Base-by-base conservation (phyloP, 2,888 invertebrate genomes). In the Synanthedon vespiformis region DNA sequence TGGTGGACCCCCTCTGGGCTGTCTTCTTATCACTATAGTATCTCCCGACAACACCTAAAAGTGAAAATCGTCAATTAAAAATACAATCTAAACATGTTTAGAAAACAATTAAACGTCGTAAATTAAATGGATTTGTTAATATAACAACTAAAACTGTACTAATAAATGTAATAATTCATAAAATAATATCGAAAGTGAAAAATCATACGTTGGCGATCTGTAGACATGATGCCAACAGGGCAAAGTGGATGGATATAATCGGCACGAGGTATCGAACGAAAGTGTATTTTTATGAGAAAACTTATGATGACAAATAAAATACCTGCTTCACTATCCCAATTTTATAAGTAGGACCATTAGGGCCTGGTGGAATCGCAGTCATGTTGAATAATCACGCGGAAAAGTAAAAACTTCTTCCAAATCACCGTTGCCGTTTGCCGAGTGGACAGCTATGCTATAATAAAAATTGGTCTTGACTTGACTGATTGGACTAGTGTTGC, bases 1-100 rank as follows among this genome's bases (percentile, higher is more conserved):
- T 51, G 94, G 94, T 48, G 98, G 98, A 41, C 96, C 96, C 14
- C 96, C 95, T 71, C 92, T 91, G 1, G 94, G 93, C 59, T 92
- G 90, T 57, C 93, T 96, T 70, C 97, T 90, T 64, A 99, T 94
- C 51, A 98, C 93, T 55, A 99, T 91, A 54, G 98, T 94, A 86
- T 99, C 99, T 54, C 99, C 99, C 56, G 99, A 98, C 57, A 96
- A 89, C 58, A 99, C 94, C 98, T 99, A 65, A 48, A 61, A 62
- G 55, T 53, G 62, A 16, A 48, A 48, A 16, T 14, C 11, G 18
- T 48, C 16, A 16, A 22, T 13, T 48, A 16, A 13, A 14, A 18
- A 16, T 18, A 22, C 22, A 6, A 18, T 48, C 13, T 16, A 14
- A 22, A 44, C 13, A 12, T 44, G 14, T 44, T 44, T 48, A 16